A percentile compares a stretch with the other conserved stretches of the same genome.
Conservation (phyloP, 2,888 invertebrate genomes). For the Drosophila anceps region DNA sequence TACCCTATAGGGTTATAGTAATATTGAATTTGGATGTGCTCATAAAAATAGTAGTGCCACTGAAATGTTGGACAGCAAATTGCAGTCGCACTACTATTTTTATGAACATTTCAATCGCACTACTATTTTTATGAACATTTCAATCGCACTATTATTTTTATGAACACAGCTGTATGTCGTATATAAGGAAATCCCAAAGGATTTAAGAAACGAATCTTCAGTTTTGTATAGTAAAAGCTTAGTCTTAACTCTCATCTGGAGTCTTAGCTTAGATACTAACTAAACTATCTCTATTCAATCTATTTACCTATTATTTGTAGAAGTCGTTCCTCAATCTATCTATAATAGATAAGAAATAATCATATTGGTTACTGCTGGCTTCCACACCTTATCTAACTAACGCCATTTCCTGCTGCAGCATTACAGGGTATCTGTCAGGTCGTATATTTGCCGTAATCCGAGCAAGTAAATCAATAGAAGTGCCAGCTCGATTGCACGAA, state of each 20-base stretch:
- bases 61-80: no score
- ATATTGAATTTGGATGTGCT: no score
- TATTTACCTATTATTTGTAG: neutral
- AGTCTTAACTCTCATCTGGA: no score
- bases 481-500: constrained; percentile 2
- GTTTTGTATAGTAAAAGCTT: neutral
- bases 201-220: neutral
- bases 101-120: no score
- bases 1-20: neutral
- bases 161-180: no score
- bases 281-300: no score
- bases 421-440: constrained; percentile 13
- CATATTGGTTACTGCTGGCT: neutral
- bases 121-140: no score
- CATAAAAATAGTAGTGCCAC: no score
- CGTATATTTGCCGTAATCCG: neutral
- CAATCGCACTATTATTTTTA: no score
- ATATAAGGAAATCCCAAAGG: neutral
- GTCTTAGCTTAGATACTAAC: no score
- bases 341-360: neutral
- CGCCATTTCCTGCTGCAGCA: neutral
- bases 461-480: neutral
- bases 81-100: no score
- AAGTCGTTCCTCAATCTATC: neutral
- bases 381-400: neutral